phyloP scores from a whole-genome alignment of 2,888 invertebrate genomes.

The Himalopsyche japonica region DNA sequence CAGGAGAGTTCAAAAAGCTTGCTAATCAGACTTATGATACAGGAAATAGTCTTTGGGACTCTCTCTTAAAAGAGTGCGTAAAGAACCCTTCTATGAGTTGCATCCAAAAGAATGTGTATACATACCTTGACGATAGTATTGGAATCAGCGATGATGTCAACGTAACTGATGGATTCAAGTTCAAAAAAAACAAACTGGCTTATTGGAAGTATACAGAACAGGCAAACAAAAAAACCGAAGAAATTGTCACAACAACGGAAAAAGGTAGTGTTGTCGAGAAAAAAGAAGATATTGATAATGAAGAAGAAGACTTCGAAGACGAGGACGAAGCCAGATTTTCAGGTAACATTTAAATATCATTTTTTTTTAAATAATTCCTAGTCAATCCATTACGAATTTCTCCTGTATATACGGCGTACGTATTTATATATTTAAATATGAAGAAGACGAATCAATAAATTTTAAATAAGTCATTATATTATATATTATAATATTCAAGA shows the following conservation, averaged over 20 bases:
- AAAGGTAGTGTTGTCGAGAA: slow-evolving; percentile 40
- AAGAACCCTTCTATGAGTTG: slow-evolving; percentile 70
- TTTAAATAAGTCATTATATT: too few species aligned
- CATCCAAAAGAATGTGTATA: slow-evolving; percentile 75
- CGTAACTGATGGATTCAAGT: slow-evolving; percentile 65
- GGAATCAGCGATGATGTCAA: slow-evolving; percentile 67
- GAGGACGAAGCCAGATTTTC: slow-evolving; percentile 45
- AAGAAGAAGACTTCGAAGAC: slow-evolving; percentile 54
- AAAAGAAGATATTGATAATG: slow-evolving; percentile 44
- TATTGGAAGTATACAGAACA: slow-evolving; percentile 60
- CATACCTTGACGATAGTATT: slow-evolving; percentile 71
- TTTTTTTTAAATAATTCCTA: too few species aligned
- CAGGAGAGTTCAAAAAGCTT: neutral
- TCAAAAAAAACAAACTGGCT: slow-evolving; percentile 67
- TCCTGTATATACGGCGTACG: too few species aligned
- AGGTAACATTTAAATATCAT: slow-evolving; percentile 1
- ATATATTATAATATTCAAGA: too few species aligned
- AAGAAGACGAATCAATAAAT: too few species aligned
- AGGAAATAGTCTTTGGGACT: slow-evolving; percentile 74
- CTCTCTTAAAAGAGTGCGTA: slow-evolving; percentile 72
- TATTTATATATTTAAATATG: too few species aligned
- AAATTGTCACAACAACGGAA: slow-evolving; percentile 33
- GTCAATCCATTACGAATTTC: too few species aligned
- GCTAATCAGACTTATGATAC: slow-evolving; percentile 49
- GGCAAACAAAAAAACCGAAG: slow-evolving; percentile 49